Base-by-base conservation (phyloP, 2,113 vertebrate genomes). In the Oophaga pumilio region DNA sequence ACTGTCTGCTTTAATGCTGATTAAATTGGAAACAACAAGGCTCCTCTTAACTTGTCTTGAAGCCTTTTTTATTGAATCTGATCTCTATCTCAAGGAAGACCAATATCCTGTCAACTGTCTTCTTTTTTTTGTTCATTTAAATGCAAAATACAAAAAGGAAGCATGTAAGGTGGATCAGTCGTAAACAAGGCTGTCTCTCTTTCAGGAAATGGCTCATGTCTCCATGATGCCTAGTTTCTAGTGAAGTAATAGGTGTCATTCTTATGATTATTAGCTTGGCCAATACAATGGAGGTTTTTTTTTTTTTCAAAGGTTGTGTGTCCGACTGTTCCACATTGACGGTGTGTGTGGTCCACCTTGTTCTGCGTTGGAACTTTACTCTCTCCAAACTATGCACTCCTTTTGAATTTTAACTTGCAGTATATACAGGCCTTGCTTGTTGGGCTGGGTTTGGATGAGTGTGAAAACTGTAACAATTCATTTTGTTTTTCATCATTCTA, bases 1-100 rank as follows among this genome's bases (percentile, higher is more conserved):
- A 95, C 91, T 78, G 89, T 94, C 93, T 94, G 93, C 94, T 95
- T 95, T 94, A 95, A 93, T 94, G 93, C 91, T 91, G 89, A 84
- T 93, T 92, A 92, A 86, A 0, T 92, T 90, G 90, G 74, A 92
- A 89, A 91, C 92, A 90, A 93, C 89, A 64, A 85, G 62, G 12
- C 6, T 80, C 57, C 0, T 59, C 53, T 80, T 20, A 17, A 60
- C 24, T 77, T 11, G 74, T 77, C 9, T 49, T 60, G 24, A 11
- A 80, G 9, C 7, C 14, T 59, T 69, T 24, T 43, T 64, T 71
- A 33, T 73, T 74, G 50, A 49, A 28, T 74, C 18, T 74, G 17
- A 74, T 74, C 17, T 28, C 10, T 74, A 50, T 49, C 33, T 74
- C 8, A 5, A 74, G 18, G 71, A 50, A 74, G 71, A 17, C 71